Evolutionary conservation across 2,797 vertebrate species (phyloP).

Genomic region (Sciaenops ocellatus): DNA sequence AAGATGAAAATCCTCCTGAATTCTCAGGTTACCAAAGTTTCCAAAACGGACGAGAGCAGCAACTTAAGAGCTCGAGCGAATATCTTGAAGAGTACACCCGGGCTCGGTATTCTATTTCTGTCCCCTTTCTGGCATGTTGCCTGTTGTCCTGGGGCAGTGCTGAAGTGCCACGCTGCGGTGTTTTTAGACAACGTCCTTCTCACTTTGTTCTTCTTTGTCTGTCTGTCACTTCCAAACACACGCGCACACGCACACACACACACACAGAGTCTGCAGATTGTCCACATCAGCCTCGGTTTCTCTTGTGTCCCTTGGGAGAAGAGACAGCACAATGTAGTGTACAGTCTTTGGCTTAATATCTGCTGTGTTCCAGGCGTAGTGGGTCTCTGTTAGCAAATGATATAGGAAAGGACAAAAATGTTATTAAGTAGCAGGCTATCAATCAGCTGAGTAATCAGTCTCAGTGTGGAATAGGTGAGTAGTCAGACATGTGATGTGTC

Average conservation of each 20-base stretch:
- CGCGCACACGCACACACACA: conserved; percentile 18
- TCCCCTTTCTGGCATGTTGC: conserved; percentile 39
- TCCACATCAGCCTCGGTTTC: conserved; percentile 41
- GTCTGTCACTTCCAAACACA: conserved; percentile 49
- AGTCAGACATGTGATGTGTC: conserved; percentile 40
- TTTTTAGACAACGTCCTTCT: conserved; percentile 56
- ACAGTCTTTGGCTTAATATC: background rate
- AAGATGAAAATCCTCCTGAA: background rate
- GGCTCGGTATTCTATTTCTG: conserved; percentile 34
- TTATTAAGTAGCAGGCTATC: conserved; percentile 31
- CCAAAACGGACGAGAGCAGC: conserved; percentile 14
- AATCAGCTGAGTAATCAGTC: conserved; percentile 45
- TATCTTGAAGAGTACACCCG: conserved; percentile 22
- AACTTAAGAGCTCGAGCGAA: conserved; percentile 20
- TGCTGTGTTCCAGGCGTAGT: conserved; percentile 17
- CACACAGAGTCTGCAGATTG: conserved; percentile 37
- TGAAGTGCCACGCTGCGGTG: conserved; percentile 38
- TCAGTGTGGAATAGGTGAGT: conserved; percentile 19
- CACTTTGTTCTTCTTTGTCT: conserved; percentile 56
- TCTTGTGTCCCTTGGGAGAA: conserved; percentile 24
- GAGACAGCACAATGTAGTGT: background rate
- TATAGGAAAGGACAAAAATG: conserved; percentile 7
- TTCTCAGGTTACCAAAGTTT: conserved; percentile 17
- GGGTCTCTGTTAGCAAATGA: conserved; percentile 19
- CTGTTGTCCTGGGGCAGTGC: conserved; percentile 43